Percentiles rank a stretch among this genome's conserved stretches.
phyloP scores from a whole-genome alignment of 2,797 vertebrate species.

The Oreonectes daqikongensis region DNA sequence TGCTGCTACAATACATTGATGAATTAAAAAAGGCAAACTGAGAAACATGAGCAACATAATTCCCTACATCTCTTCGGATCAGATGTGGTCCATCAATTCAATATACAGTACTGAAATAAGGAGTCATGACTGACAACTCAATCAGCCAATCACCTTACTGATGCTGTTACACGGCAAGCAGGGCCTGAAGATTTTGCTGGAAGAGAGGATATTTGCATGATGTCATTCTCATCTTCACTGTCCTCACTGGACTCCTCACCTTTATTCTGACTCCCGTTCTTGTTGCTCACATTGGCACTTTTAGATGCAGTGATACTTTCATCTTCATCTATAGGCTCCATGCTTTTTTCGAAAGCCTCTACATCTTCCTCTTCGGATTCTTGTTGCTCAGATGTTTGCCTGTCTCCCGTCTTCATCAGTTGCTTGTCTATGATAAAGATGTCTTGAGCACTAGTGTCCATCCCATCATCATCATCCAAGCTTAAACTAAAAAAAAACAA shows the following conservation, averaged over 20 bases:
- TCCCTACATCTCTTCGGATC: background rate
- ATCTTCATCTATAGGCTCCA: slow-evolving; percentile 50
- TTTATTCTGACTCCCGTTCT: slow-evolving; percentile 46
- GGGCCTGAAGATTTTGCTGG: background rate
- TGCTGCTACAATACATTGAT: background rate
- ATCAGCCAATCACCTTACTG: slow-evolving; percentile 65
- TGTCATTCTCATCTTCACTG: slow-evolving; percentile 66
- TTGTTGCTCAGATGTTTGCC: slow-evolving; percentile 40
- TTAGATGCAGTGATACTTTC: slow-evolving; percentile 63
- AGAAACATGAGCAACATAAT: background rate
- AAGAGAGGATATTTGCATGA: slow-evolving; percentile 18
- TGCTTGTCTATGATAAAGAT: slow-evolving; percentile 65
- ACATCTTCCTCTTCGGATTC: slow-evolving; percentile 38
- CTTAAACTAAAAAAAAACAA: slow-evolving; percentile 59
- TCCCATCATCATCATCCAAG: slow-evolving; percentile 69
- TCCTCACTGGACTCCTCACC: slow-evolving; percentile 61
- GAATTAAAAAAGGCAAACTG: background rate
- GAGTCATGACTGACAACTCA: background rate
- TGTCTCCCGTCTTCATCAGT: slow-evolving; percentile 20
- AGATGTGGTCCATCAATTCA: background rate
- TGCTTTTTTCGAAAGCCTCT: slow-evolving; percentile 5
- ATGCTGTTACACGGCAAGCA: background rate
- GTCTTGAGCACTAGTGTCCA: slow-evolving; percentile 68
- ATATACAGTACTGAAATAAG: background rate
- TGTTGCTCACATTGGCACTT: slow-evolving; percentile 48